Evolutionary conservation across 2,113 vertebrate species (phyloP), one percentile per base, ranked within the genome.

Genomic region (Dolichallabes microphthalmus): DNA sequence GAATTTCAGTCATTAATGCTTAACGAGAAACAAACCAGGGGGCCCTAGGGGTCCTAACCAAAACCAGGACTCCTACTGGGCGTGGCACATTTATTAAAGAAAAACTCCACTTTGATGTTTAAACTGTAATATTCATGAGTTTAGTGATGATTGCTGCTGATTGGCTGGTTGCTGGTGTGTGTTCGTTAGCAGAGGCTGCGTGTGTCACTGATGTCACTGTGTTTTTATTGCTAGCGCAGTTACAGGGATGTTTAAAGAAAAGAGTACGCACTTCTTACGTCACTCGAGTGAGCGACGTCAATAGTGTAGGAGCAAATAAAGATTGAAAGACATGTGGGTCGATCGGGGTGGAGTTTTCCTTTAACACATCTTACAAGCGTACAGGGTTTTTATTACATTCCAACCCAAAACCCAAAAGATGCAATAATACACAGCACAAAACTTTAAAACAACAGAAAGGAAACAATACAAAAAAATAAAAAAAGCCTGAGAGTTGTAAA

Each of bases 401-500:
- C 45, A 45, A 35, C 90, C 68, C 0, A 0, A 1, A 10, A 1
- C 2, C 17, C 0, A 92, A 86, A 93, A 45, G 45, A 45, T 45
- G 93, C 90, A 95, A 96, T 93, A 93, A 95, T 45, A 45, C 45
- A 95, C 94, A 96, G 95, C 96, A 96, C 94, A 93, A 84, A 60
- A 55, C 60, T 61, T 52, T 15, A 86, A 17, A 74, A 52, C 14
- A 17, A 27, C 2, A 27, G 7, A 25, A 32, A 32, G 45, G 45
- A 45, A 45, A 45, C 7, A 45, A 45, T 45, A 35, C 0, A 3
- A 11, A 20, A 73, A 1, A 4, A 75, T 10, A 19, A 35, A 52
- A 53, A 93, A 91, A 95, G 95, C 95, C 95, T 95, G 95, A 96
- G 95, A 95, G 94, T 94, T 93, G 93, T 93, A 53, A 27, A n/a